phyloP scores from a whole-genome alignment of 2,113 vertebrate genomes.

The Phycodurus eques region DNA sequence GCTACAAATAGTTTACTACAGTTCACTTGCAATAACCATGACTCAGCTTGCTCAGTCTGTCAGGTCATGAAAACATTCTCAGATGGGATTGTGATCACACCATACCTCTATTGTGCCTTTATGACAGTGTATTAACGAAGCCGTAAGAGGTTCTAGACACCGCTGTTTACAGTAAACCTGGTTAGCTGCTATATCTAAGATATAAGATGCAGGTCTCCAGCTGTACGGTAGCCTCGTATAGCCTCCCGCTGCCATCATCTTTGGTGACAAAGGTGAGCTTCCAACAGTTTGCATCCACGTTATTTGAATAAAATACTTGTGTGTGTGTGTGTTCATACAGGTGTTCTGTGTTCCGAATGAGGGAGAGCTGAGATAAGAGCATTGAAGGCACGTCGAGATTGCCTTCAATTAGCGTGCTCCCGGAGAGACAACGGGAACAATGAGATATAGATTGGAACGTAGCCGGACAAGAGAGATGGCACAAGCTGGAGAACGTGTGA shows the following conservation, averaged over 20 bases:
- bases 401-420: conserved; percentile 59
- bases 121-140: conserved; percentile 42
- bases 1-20: conserved; percentile 2
- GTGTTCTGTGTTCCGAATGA: conserved; percentile 23
- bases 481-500: conserved; percentile 46
- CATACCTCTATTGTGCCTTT: conserved; percentile 53
- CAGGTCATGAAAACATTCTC: conserved; percentile 6
- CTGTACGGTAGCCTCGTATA: conserved; percentile 7
- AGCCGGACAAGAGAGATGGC: conserved; percentile 48
- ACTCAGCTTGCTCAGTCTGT: conserved; percentile 22
- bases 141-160: conserved; percentile 26
- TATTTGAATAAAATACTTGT: neutral
- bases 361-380: conserved; percentile 42
- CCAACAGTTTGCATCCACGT: neutral
- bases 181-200: conserved; percentile 33
- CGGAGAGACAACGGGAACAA: conserved; percentile 54
- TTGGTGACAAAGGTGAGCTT: neutral
- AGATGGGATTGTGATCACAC: conserved; percentile 33
- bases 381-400: conserved; percentile 49
- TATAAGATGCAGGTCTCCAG: conserved; percentile 6
- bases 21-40: conserved; percentile 18
- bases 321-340: neutral
- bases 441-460: conserved; percentile 64
- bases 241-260: neutral
- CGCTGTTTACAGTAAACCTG: conserved; percentile 45